phyloP scores from a whole-genome alignment of 1,140 invertebrate species.

The Aphis craccivora region DNA sequence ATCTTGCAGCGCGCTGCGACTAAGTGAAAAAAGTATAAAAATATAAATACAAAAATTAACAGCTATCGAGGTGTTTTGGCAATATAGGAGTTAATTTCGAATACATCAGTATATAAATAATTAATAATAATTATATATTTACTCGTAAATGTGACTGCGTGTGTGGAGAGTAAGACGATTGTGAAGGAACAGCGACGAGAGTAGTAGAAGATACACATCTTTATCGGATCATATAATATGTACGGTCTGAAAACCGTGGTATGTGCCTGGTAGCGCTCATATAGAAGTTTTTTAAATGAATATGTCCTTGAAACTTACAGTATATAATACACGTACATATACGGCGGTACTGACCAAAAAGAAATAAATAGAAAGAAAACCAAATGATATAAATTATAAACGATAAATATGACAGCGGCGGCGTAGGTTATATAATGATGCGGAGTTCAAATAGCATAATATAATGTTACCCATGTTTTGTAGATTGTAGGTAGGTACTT shows the following conservation, averaged over 20 bases:
- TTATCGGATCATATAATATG: background rate
- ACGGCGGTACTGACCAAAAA: slow-evolving; percentile 17
- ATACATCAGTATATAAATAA: background rate
- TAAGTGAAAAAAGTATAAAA: background rate
- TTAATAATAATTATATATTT: background rate
- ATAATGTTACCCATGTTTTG: background rate
- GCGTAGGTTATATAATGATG: background rate
- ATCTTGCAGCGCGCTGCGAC: background rate
- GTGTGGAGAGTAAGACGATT: background rate
- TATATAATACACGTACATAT: background rate
- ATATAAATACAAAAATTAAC: background rate
- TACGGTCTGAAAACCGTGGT: background rate
- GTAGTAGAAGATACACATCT: slow-evolving; percentile 13
- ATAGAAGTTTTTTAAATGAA: slow-evolving; percentile 4
- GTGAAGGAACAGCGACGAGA: background rate
- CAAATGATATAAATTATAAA: slow-evolving; percentile 1
- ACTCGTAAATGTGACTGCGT: background rate
- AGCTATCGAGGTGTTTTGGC: background rate
- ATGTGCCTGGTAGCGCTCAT: background rate
- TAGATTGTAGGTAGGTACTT: background rate
- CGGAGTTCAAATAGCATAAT: background rate
- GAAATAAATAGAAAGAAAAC: background rate
- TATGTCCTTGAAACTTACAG: slow-evolving; percentile 32
- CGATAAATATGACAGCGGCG: background rate
- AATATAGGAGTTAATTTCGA: background rate